Conservation (phyloP, 2,888 invertebrate genomes). For the Epirrita christyi region DNA sequence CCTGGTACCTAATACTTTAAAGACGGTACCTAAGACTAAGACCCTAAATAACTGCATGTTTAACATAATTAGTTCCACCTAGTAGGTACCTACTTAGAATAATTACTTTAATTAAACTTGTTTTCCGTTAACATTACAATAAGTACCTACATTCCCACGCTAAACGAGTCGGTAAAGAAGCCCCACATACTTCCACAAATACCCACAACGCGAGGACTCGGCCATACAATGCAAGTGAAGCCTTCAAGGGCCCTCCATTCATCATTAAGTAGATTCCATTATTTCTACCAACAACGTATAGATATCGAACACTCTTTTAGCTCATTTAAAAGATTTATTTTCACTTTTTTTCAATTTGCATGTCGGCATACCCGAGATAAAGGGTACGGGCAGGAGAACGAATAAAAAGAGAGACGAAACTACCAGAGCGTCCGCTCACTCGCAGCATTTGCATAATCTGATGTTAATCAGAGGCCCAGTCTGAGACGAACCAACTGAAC, state of each 20-base stretch:
- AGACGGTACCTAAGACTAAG: too few relatives aligned
- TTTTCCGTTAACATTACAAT: constrained; percentile 15
- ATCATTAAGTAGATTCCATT: constrained; percentile 74
- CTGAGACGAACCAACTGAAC: constrained; percentile 35
- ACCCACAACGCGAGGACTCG: constrained; percentile 49
- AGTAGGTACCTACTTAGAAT: background rate
- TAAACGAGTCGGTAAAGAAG: constrained; percentile 49
- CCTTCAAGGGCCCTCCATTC: constrained; percentile 68
- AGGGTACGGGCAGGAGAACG: constrained; percentile 68
- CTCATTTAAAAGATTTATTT: constrained; percentile 76
- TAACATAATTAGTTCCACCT: background rate
- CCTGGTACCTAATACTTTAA: too few relatives aligned
- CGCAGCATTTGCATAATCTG: constrained; percentile 83
- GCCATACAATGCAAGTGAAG: constrained; percentile 63
- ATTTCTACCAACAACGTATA: constrained; percentile 66
- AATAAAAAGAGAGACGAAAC: constrained; percentile 76
- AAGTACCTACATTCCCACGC: constrained; percentile 63
- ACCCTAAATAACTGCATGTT: background rate
- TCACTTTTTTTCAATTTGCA: constrained; percentile 69
- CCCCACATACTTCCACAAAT: constrained; percentile 52
- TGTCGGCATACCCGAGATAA: constrained; percentile 80
- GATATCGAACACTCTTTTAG: constrained; percentile 79
- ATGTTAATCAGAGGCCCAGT: constrained; percentile 79
- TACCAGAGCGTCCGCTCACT: constrained; percentile 79
- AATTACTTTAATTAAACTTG: constrained; percentile 1